Conservation (phyloP, 2,797 vertebrate species). For the Podarcis lilfordi region DNA sequence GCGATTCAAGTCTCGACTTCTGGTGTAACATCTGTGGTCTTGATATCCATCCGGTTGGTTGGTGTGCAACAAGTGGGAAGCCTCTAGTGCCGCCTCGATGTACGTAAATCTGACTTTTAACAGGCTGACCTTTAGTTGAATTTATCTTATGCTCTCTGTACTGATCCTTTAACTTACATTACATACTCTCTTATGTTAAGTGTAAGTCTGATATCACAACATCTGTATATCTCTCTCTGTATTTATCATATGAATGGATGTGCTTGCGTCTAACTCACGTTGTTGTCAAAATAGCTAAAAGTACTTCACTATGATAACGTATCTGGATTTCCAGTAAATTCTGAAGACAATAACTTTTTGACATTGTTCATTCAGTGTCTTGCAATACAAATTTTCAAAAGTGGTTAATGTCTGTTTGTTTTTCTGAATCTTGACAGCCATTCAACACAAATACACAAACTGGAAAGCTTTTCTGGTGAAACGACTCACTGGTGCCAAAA, state of each 20-base stretch:
- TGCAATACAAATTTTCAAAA: not conserved
- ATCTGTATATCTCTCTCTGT: not conserved
- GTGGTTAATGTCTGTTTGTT: constrained; percentile 52
- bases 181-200: not conserved
- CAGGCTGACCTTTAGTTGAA: not conserved
- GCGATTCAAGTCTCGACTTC: constrained; percentile 92
- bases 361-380: not conserved
- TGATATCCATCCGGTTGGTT: constrained; percentile 96
- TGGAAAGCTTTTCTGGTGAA: constrained; percentile 99
- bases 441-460: constrained; percentile 98
- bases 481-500: constrained; percentile 99
- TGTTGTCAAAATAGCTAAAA: not conserved
- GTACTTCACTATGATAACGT: not conserved
- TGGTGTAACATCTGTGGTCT: constrained; percentile 95
- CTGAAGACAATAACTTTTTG: not conserved
- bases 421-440: constrained; percentile 80
- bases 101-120: constrained; percentile 72
- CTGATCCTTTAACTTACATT: not conserved
- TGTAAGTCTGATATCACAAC: not conserved
- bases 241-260: not conserved
- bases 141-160: not conserved
- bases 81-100: constrained; percentile 97
- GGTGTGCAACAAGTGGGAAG: constrained; percentile 96
- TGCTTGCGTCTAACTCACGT: not conserved
- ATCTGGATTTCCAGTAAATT: not conserved